These are phyloP conservation scores for Meiosimyza decipiens DNA, from an alignment of 2,888 invertebrate species.

Conservation along the genomic window DNA sequence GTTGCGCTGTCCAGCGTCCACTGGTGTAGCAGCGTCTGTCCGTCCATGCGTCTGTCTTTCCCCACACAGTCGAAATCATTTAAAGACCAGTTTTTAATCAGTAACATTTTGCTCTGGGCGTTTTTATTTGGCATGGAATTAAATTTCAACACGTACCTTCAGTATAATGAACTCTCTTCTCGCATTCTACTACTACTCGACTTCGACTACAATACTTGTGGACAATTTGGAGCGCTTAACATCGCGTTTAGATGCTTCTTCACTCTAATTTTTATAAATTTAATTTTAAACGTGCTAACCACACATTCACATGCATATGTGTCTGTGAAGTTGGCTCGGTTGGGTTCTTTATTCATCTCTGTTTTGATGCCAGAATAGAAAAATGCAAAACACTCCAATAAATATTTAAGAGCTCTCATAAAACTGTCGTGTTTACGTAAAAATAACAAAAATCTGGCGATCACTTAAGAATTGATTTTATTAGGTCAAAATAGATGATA, in stretches of 20 bases:
- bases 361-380: neutral
- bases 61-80: constrained; percentile 17
- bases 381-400: neutral
- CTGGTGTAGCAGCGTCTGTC: no score
- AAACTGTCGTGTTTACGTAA: no score
- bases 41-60: no score
- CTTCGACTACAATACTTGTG: neutral
- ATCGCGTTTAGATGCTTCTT: constrained; percentile 20
- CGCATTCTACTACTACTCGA: neutral
- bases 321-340: neutral
- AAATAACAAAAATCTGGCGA: no score
- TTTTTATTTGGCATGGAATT: constrained; percentile 25
- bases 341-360: neutral
- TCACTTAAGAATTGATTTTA: no score
- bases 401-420: no score
- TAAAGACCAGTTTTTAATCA: constrained; percentile 32
- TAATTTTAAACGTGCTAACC: constrained; percentile 10
- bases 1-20: no score
- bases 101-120: constrained; percentile 10
- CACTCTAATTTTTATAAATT: constrained; percentile 8
- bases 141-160: constrained; percentile 32
- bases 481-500: no score
- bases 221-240: constrained; percentile 30
- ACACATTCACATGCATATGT: neutral
- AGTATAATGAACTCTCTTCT: constrained; percentile 27